A percentile compares a stretch with the other conserved stretches of the same genome.
These are phyloP conservation scores for Pentalonia nigronervosa DNA, from an alignment of 1,140 invertebrate species.

Conservation along the genomic window DNA sequence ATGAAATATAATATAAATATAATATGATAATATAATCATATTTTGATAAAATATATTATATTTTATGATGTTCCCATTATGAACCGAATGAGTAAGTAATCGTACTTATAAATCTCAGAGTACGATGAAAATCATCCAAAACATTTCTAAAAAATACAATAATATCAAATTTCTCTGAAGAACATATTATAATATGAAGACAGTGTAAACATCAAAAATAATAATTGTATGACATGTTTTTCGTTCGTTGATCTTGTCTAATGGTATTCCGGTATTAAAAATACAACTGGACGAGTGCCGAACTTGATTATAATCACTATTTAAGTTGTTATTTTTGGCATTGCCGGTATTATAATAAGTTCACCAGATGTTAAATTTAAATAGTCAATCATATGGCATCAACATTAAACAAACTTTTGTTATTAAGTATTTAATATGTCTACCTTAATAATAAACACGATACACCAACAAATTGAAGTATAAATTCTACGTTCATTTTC, in stretches of 20 bases:
- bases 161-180: not conserved
- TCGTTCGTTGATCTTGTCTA: not conserved
- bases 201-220: not conserved
- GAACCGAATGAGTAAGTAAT: not conserved
- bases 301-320: not conserved
- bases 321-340: slow-evolving; percentile 8
- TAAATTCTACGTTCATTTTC: not conserved
- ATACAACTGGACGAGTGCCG: not conserved
- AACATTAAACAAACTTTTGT: not conserved
- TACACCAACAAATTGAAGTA: not conserved
- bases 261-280: slow-evolving; percentile 18
- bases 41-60: not conserved
- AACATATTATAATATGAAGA: not conserved
- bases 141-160: not conserved
- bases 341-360: not conserved
- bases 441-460: not conserved
- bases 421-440: not conserved
- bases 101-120: not conserved
- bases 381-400: not conserved
- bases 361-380: not conserved
- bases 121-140: not conserved
- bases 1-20: not conserved
- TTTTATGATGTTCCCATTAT: not conserved
- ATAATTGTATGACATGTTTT: not conserved
- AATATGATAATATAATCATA: not conserved